Base-by-base conservation (phyloP, 2,888 invertebrate genomes). In the Proisotoma minuta region DNA sequence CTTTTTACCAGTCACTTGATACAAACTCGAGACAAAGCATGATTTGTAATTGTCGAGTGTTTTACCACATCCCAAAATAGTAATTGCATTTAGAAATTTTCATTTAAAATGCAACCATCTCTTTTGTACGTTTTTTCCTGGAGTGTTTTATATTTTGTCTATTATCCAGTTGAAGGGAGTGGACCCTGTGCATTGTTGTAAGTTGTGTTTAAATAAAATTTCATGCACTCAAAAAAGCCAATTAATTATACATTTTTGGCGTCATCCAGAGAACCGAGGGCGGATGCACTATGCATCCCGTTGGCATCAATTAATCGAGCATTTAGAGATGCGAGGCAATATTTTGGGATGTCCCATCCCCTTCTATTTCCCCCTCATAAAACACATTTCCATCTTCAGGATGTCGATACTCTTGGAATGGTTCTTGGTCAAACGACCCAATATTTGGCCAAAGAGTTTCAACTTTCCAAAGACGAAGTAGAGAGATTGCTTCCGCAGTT, bases 381-480 rank as follows among this genome's bases (percentile, higher is more conserved):
- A 27, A 53, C 60, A 27, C 53, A 63, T 24, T 53, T 67, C 18
- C 63, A 71, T 57, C 64, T 63, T 29, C 69, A 73, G 34, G 73
- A 74, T 39, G 68, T 77, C 39, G 76, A 75, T 39, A 66, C 67
- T 22, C 69, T 77, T 4, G 78, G 77, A 34, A 73, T 75, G 8
- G 76, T 76, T 1, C 69, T 79, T 5, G 75, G 76, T 61, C 78
- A 78, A 72, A 76, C 78, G 2, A 76, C 78, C 1, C 71, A 77
- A 48, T 75, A 77, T 59, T 63, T 79, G 24, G 75, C 77, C n/a
- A 74, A 76, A 60, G 75, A 76, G 76, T 79, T 63, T 63, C 73
- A 69, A 22, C 29, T 69, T n/a, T 60, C 60, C 49, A 50, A 65
- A 23, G 59, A 63, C 12, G 65, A 70, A 63, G 58, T 70, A 3